Evolutionary conservation across 2,888 invertebrate genomes (phyloP).

Genomic region (Volucella bombylans): DNA sequence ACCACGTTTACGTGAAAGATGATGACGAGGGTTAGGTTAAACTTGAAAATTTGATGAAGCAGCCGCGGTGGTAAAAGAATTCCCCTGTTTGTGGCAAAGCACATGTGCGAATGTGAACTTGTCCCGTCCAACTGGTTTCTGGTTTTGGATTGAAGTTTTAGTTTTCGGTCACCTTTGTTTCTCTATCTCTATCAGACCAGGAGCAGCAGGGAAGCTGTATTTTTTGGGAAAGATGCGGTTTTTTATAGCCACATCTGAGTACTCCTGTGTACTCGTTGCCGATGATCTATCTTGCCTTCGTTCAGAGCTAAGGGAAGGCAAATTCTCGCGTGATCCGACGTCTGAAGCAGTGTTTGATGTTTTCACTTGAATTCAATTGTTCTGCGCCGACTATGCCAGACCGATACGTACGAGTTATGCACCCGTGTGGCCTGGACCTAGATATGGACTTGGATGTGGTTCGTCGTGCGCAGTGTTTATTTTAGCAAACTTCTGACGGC

Average conservation of each 20-base stretch:
- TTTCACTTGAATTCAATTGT: slow-evolving; percentile 57
- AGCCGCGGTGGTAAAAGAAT: slow-evolving; percentile 17
- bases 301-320: slow-evolving; percentile 24
- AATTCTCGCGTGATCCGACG: slow-evolving; percentile 57
- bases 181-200: not conserved
- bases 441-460: not conserved
- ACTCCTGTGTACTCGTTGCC: too few relatives aligned
- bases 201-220: slow-evolving; percentile 45
- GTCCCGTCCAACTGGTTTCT: slow-evolving; percentile 67
- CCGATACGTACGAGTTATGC: slow-evolving; percentile 31
- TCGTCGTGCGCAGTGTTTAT: slow-evolving; percentile 32
- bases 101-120: slow-evolving; percentile 71
- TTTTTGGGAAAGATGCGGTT: slow-evolving; percentile 38
- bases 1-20: slow-evolving; percentile 37
- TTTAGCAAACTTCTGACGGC: slow-evolving; percentile 58
- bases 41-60: slow-evolving; percentile 30
- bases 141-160: slow-evolving; percentile 12
- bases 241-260: slow-evolving; percentile 3
- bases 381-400: slow-evolving; percentile 25
- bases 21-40: slow-evolving; percentile 9
- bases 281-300: slow-evolving; percentile 1
- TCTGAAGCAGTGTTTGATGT: slow-evolving; percentile 32
- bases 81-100: slow-evolving; percentile 21
- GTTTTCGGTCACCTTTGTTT: slow-evolving; percentile 45
- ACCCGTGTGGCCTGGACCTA: slow-evolving; percentile 31